Base-by-base conservation (phyloP, 2,888 invertebrate genomes). In the Dendrolimus pini region DNA sequence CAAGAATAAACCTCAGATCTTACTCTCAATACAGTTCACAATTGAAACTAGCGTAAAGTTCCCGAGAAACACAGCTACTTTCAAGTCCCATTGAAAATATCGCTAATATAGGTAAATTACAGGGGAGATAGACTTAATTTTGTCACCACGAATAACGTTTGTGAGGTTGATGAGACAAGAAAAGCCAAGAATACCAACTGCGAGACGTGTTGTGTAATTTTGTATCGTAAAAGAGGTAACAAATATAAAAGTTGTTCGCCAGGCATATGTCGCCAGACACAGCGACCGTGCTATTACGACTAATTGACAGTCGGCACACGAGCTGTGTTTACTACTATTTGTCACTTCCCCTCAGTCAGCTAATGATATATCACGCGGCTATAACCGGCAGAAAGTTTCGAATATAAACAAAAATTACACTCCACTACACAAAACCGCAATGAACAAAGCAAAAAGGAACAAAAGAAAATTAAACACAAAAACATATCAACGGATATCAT, bases 251-350 rank as follows among this genome's bases (percentile, higher is more conserved):
- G 79, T 76, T 70, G 71, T 67, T 74, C 77, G 83, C 66, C 70
- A 75, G 79, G 81, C 88, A 89, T 81, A 87, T 89, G 88, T 85
- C 82, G 84, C 71, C 65, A 61, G 62, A 65, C 61, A 57, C 60
- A 57, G 61, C 70, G 72, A 68, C 74, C 74, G 70, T 77, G 78
- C 80, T 82, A 86, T 87, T 87, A 85, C 69, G 63, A 65, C 74
- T 88, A 88, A 89, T 88, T 86, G 85, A 82, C 85, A 84, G 80
- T 77, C 79, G 73, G 72, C 80, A 75, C 80, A 80, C 80, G 80
- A 75, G 73, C 67, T 74, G 71, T 78, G 75, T 84, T 82, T 81
- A 80, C 81, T 75, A 73, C 77, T 72, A 82, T 88, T 88, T 86
- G 87, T 89, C 88, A 86, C 85, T 83, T 83, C 76, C 80, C 82